Conservation (phyloP, 2,113 vertebrate species). For the Alosa alosa region DNA sequence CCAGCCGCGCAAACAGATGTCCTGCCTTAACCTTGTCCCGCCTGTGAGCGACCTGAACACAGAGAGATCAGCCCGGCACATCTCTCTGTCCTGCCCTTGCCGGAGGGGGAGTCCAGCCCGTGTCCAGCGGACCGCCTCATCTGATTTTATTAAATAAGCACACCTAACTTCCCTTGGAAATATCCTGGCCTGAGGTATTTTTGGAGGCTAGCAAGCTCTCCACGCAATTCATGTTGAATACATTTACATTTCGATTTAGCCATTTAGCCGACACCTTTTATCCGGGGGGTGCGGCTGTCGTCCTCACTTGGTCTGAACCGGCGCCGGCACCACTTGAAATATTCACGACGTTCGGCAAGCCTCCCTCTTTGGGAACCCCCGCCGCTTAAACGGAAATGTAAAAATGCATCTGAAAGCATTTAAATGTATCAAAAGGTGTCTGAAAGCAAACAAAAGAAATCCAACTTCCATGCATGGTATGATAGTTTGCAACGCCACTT, state of each 20-base stretch:
- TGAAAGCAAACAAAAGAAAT: neutral
- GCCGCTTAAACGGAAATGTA: neutral
- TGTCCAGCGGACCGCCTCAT: neutral
- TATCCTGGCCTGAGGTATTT: neutral
- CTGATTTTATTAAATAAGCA: constrained; percentile 15
- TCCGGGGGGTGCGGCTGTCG: neutral
- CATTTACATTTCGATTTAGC: neutral
- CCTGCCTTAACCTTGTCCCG: constrained; percentile 32
- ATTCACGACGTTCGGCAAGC: neutral
- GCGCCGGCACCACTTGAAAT: neutral
- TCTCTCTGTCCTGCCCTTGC: constrained; percentile 33
- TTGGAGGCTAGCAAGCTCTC: neutral
- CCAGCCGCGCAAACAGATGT: constrained; percentile 38
- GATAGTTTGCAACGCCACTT: neutral
- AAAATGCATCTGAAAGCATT: neutral
- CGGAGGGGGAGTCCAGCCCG: neutral
- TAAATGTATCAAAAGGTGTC: neutral
- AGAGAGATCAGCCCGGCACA: constrained; percentile 9
- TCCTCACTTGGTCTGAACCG: neutral
- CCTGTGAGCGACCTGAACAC: constrained; percentile 35
- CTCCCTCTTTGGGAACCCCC: neutral
- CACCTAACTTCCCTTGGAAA: constrained; percentile 15
- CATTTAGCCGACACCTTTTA: neutral
- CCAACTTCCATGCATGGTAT: neutral
- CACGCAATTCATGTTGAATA: neutral